Evolutionary conservation across 2,888 invertebrate genomes (phyloP), one percentile per base, ranked within the genome.

Genomic region (Alsophila aescularia): DNA sequence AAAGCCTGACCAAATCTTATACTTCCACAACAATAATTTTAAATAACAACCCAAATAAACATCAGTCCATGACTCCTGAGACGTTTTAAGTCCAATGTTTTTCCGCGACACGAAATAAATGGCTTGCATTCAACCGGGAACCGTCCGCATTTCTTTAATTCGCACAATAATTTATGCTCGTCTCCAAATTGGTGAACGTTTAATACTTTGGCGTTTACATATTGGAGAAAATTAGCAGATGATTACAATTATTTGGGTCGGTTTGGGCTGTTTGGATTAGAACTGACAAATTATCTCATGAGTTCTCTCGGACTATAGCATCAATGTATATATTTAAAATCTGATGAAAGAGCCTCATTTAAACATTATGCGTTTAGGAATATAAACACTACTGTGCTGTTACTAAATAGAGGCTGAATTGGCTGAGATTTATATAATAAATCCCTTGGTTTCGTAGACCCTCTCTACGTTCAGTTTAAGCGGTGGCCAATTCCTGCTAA

Each of bases 141-240:
- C 43, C 62, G 62, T 51, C 62, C 63, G 63, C 63, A 60, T 74
- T 76, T 67, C n/a, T 73, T 74, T 72, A 71, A 72, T 75, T 75
- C 67, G 63, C 60, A 55, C 60, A 66, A 67, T 70, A 67, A 80
- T 81, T 81, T 77, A 79, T 70, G 55, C 62, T 58, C 13, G 48
- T 65, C n/a, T 61, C 69, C 55, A 70, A 67, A 77, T 75, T 66
- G 67, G 64, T 59, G 58, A 59, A 50, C 58, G 49, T 71, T 73
- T 78, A 73, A 48, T 74, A 72, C 64, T 67, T 60, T 53, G 51
- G 48, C 53, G 63, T 43, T 45, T 69, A 64, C 72, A 64, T 69
- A 74, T 65, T 58, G 39, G 12, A 43, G 34, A 12, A 34, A 40
- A 60, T 60, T 59, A 56, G 12, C 40, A 40, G 45, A 36, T 27